phyloP scores from a whole-genome alignment of 1,140 invertebrate genomes.

The Cotesia glomerata region DNA sequence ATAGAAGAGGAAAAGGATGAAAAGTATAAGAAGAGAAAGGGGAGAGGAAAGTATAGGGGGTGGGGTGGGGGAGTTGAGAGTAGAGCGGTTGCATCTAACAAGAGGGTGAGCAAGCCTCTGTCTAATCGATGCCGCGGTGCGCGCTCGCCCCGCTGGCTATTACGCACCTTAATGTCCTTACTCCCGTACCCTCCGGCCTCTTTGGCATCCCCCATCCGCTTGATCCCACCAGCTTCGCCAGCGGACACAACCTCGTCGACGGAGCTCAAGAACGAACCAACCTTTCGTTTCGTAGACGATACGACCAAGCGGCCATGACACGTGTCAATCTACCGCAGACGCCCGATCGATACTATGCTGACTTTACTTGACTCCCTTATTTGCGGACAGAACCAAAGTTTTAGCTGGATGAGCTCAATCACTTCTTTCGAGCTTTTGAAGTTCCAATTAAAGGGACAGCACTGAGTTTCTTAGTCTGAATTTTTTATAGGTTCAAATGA shows the following conservation, averaged over 20 bases:
- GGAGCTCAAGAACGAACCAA: constrained; percentile 5
- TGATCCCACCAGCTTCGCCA: neutral
- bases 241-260: neutral
- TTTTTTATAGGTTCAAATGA: too few relatives aligned
- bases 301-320: constrained; percentile 60
- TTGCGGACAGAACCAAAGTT: constrained; percentile 26
- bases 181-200: constrained; percentile 39
- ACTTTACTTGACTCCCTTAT: too few relatives aligned
- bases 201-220: constrained; percentile 22
- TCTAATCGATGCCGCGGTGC: constrained; percentile 64
- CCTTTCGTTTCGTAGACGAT: neutral
- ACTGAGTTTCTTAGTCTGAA: too few relatives aligned
- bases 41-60: constrained; percentile 34
- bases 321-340: constrained; percentile 65
- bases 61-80: constrained; percentile 25
- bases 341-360: constrained; percentile 57
- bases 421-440: too few relatives aligned
- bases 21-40: constrained; percentile 29
- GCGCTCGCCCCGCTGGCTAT: constrained; percentile 63
- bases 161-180: constrained; percentile 65
- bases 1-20: too few relatives aligned
- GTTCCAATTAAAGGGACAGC: too few relatives aligned
- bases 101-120: constrained; percentile 55
- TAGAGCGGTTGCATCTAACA: constrained; percentile 46
- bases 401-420: too few relatives aligned